A percentile compares a stretch with the other conserved stretches of the same genome.
phyloP scores from a whole-genome alignment of 2,888 invertebrate species.

The Atethmia centrago region DNA sequence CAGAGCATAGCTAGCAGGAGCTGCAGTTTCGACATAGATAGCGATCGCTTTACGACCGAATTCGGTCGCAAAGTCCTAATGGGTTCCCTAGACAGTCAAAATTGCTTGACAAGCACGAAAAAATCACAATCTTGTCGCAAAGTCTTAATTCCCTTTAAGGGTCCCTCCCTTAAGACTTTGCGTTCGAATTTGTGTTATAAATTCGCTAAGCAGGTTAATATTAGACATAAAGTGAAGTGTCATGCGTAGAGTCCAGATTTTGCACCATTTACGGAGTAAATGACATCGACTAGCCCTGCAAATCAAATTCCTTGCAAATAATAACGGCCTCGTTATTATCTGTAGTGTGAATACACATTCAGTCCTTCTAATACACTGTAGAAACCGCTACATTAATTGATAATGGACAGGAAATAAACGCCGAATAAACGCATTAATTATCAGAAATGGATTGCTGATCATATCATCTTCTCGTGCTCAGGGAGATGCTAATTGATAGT shows the following conservation, averaged over 20 bases:
- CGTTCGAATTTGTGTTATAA: too few relatives aligned
- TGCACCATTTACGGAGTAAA: neutral
- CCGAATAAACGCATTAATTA: too few relatives aligned
- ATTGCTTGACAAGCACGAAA: too few relatives aligned
- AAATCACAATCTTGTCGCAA: too few relatives aligned
- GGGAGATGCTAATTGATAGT: neutral
- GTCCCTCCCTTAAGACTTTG: too few relatives aligned
- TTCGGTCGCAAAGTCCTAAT: too few relatives aligned
- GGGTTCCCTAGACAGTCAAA: too few relatives aligned
- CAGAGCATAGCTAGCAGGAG: too few relatives aligned
- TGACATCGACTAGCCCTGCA: neutral
- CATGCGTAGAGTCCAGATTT: too few relatives aligned
- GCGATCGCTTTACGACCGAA: too few relatives aligned
- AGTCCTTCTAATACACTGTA: neutral
- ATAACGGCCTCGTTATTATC: neutral
- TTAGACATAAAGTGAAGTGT: neutral
- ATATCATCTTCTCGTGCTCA: neutral
- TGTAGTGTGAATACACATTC: neutral
- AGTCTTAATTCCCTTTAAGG: too few relatives aligned
- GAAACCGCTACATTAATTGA: neutral
- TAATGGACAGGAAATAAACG: neutral
- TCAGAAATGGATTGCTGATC: neutral
- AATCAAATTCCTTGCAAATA: neutral
- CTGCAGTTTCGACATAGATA: too few relatives aligned
- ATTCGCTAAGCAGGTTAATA: neutral